Percentiles rank a stretch among this genome's conserved stretches.
phyloP scores from a whole-genome alignment of 2,113 vertebrate species.

The Leptodactylus fuscus region DNA sequence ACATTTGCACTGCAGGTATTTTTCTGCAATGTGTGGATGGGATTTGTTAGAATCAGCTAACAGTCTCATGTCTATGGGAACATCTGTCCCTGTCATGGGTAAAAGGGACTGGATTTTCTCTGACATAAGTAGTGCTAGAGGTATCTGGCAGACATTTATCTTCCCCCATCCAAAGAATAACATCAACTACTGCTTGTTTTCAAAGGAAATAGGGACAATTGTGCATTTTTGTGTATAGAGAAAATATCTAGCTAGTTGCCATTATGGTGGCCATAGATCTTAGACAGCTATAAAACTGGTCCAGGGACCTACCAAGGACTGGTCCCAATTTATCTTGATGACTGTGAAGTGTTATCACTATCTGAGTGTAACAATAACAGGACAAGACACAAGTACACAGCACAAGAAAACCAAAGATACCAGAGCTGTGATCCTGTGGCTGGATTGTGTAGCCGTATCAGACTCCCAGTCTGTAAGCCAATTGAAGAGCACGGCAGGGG shows the following conservation, averaged over 20 bases:
- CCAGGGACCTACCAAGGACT: neutral
- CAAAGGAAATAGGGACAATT: too few species aligned
- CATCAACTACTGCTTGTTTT: too few species aligned
- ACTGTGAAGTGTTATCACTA: neutral
- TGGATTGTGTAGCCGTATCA: neutral
- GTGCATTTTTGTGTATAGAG: too few species aligned
- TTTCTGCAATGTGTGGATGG: too few species aligned
- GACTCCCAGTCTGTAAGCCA: constrained; percentile 4
- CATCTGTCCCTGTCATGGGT: too few species aligned
- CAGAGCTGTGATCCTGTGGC: neutral
- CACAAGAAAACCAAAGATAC: neutral
- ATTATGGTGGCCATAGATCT: too few species aligned
- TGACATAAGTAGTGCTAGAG: neutral
- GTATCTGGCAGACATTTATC: neutral
- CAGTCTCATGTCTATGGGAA: too few species aligned
- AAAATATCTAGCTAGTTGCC: too few species aligned
- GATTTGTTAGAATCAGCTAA: neutral
- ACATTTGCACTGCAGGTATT: too few species aligned
- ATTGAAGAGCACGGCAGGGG: neutral
- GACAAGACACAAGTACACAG: neutral
- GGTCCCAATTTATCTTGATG: neutral
- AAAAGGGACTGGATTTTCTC: too few species aligned
- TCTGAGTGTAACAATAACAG: neutral
- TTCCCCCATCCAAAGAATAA: neutral
- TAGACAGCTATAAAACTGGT: neutral